A percentile compares a stretch with the other conserved stretches of the same genome.
These are phyloP conservation scores for Sweltsa coloradensis DNA, from an alignment of 1,140 invertebrate genomes.

Conservation along the genomic window DNA sequence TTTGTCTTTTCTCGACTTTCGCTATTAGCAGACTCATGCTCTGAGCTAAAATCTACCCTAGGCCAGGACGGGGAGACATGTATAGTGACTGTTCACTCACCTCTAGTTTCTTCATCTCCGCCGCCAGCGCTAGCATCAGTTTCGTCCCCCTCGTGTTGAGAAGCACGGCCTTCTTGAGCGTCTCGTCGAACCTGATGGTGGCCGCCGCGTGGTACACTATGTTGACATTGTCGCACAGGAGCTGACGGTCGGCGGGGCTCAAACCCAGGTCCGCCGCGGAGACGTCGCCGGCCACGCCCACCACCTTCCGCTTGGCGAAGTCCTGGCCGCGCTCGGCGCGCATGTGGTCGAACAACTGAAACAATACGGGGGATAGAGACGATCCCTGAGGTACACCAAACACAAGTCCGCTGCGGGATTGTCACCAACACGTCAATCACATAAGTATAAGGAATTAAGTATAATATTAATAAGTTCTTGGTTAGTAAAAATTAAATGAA, in stretches of 20 bases:
- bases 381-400: no score
- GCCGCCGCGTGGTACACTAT: conserved; percentile 88
- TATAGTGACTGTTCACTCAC: conserved; percentile 24
- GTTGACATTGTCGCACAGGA: conserved; percentile 54
- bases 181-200: conserved; percentile 69
- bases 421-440: no score
- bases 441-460: no score
- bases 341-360: conserved; percentile 63
- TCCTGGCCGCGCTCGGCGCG: conserved; percentile 36
- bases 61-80: no score
- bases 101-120: conserved; percentile 57
- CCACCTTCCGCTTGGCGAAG: conserved; percentile 48
- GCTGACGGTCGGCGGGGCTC: conserved; percentile 48
- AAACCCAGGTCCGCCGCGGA: conserved; percentile 58
- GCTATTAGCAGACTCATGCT: no score
- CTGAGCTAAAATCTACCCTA: no score
- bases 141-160: conserved; percentile 66
- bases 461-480: no score
- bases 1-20: no score
- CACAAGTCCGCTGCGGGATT: no score
- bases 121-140: conserved; percentile 56
- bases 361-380: no score
- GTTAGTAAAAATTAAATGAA: no score
- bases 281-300: conserved; percentile 68
- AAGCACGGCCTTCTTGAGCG: conserved; percentile 55